Base-by-base conservation (phyloP, 2,113 vertebrate genomes). In the Podarcis muralis region DNA sequence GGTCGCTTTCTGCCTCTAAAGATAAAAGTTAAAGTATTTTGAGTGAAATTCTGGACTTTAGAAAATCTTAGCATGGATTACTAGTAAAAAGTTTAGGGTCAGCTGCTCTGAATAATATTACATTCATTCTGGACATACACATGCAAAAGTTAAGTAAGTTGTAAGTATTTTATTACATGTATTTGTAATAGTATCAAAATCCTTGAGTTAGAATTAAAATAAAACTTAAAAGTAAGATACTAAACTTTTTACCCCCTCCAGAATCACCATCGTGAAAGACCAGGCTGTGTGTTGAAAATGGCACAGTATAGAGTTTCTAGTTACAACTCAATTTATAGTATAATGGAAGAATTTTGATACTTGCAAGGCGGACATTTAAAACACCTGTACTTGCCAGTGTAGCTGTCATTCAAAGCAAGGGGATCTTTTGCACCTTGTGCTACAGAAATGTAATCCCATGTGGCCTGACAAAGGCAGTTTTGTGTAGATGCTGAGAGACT, bases 391-490 rank as follows among this genome's bases (percentile, higher is more conserved):
- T 93, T 92, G 83, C 86, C 90, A 85, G 13, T 83, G 66, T 91
- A 90, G 32, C 37, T 92, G 89, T 93, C 92, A 93, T 92, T 95
- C 83, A 76, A 2, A 75, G 83, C 75, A 91, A 86, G 89, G 84
- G 89, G 76, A 43, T 90, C 89, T 88, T 95, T 91, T 95, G 91
- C 90, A 82, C 86, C 87, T 92, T 84, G 22, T 53, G 6, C 57
- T 83, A 35, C 25, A 87, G 87, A 89, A 88, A 89, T 83, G 77
- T 91, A 92, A 91, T 87, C 90, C 91, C 86, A 30, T 87, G 91
- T 91, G 83, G 83, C 93, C 59, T 88, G 71, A 92, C 89, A 90
- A 93, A 94, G 85, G 92, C 89, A 72, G 87, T 89, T 93, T 94
- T 94, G 87, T 94, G 90, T 68, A 0, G 0, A 80, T 90, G 91